Evolutionary conservation across 1,140 invertebrate genomes (phyloP).

Genomic region (Drosophila mayri): DNA sequence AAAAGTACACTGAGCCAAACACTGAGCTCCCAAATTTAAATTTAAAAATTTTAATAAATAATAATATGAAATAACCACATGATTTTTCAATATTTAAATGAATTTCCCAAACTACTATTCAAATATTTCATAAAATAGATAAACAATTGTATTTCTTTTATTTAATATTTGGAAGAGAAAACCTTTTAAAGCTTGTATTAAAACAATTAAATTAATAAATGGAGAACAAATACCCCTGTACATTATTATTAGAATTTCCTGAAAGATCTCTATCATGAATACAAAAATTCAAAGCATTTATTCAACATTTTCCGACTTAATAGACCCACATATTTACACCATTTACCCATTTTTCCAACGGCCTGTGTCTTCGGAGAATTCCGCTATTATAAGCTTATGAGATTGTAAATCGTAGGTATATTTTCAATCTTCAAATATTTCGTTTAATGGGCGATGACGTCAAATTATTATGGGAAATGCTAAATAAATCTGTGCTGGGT

Average conservation of each 20-base stretch:
- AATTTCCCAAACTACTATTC: too few relatives aligned
- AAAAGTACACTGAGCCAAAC: slow-evolving; percentile 17
- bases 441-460: slow-evolving; percentile 28
- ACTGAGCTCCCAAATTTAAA: too few relatives aligned
- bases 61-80: too few relatives aligned
- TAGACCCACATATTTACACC: slow-evolving; percentile 11
- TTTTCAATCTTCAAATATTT: slow-evolving; percentile 7
- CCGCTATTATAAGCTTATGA: slow-evolving; percentile 5
- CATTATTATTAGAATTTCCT: background rate
- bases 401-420: slow-evolving; percentile 11
- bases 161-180: too few relatives aligned
- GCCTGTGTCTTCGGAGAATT: background rate
- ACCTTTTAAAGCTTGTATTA: background rate
- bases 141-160: too few relatives aligned
- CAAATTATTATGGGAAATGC: slow-evolving; percentile 32
- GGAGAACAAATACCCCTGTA: background rate
- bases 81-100: background rate
- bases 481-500: slow-evolving; percentile 15
- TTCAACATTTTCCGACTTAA: background rate
- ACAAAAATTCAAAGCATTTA: background rate
- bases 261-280: background rate
- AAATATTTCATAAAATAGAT: too few relatives aligned
- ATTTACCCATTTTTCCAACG: background rate
- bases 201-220: too few relatives aligned
- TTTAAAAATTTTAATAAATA: background rate